Base-by-base conservation (phyloP, 2,797 vertebrate genomes). In the Nannoperca australis region DNA sequence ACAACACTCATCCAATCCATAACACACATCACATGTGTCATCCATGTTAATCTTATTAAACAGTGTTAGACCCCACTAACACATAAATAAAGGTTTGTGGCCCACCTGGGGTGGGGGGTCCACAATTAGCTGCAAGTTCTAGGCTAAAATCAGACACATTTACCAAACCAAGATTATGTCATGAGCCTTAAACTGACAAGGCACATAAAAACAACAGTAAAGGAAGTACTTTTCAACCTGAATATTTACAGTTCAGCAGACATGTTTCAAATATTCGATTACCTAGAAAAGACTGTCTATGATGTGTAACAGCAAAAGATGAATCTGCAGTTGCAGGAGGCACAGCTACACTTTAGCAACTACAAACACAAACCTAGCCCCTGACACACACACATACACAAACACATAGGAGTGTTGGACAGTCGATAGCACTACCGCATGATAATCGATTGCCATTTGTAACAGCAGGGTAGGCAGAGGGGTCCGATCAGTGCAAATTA, bases 381-480 rank as follows among this genome's bases (percentile, higher is more conserved):
- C 80, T 2, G 6, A 55, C 70, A 34, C 69, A 74, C 42, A 76
- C 84, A 24, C 70, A 81, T 34, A 78, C 69, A 68, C 76, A 79
- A 42, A 87, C 58, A 72, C 47, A 83, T 63, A 27, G 49, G 27
- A 85, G 87, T 61, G 81, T 67, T 74, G 93, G 94, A 94, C 95
- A 97, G 96, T 98, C 97, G 94, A 97, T 98, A 97, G 94, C 92
- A 76, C 95, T 94, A 94, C 96, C 92, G 96, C 96, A 95, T 96
- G 95, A 95, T 96, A 97, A 98, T 98, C 96, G 96, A 98, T 98
- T 95, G 96, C 96, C 96, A 96, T 97, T 97, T 97, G 96, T 95
- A 96, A 95, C 95, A 96, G 96, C 93, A 86, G 95, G 96, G 93
- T 94, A 89, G 95, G 95, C 95, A 96, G 96, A 96, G 93, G 92